phyloP scores from a whole-genome alignment of 1,140 invertebrate genomes.

The Aradophagus sp. region DNA sequence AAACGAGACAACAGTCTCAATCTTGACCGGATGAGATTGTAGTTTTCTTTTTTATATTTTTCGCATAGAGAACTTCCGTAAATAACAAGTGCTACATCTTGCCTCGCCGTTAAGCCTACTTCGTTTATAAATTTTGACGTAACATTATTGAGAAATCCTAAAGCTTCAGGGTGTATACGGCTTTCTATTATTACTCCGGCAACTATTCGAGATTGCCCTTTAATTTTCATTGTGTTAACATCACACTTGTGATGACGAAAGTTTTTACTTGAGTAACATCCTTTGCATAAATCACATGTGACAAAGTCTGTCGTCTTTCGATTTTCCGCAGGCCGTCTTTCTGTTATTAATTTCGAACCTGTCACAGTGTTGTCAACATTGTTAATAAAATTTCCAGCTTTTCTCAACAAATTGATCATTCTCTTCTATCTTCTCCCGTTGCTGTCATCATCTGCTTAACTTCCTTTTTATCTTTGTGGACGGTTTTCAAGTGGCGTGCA shows the following conservation, averaged over 20 bases:
- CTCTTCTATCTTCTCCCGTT: background rate
- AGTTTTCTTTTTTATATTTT: slow-evolving; percentile 1
- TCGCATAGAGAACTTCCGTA: slow-evolving; percentile 19
- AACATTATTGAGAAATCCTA: slow-evolving; percentile 1
- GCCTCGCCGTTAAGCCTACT: background rate
- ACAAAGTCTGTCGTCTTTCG: background rate
- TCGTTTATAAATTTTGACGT: slow-evolving; percentile 2
- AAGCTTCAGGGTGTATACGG: slow-evolving; percentile 1
- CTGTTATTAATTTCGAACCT: background rate
- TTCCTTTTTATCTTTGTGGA: slow-evolving; percentile 4
- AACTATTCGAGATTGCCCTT: slow-evolving; percentile 5
- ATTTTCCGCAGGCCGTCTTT: background rate
- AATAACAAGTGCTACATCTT: slow-evolving; percentile 7
- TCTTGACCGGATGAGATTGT: slow-evolving; percentile 1
- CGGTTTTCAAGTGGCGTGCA: slow-evolving; percentile 6
- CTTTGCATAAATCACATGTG: slow-evolving; percentile 17
- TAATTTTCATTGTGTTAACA: background rate
- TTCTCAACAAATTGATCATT: slow-evolving; percentile 15
- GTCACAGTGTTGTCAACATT: slow-evolving; percentile 15
- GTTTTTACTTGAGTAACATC: slow-evolving; percentile 4
- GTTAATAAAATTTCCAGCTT: slow-evolving; percentile 19
- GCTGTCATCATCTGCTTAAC: background rate
- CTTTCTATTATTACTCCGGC: slow-evolving; percentile 18
- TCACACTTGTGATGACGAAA: slow-evolving; percentile 22
- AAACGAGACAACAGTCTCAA: slow-evolving; percentile 1